Evolutionary conservation across 2,888 invertebrate genomes (phyloP), one percentile per base, ranked within the genome.

Genomic region (Cheilosia scutellata): DNA sequence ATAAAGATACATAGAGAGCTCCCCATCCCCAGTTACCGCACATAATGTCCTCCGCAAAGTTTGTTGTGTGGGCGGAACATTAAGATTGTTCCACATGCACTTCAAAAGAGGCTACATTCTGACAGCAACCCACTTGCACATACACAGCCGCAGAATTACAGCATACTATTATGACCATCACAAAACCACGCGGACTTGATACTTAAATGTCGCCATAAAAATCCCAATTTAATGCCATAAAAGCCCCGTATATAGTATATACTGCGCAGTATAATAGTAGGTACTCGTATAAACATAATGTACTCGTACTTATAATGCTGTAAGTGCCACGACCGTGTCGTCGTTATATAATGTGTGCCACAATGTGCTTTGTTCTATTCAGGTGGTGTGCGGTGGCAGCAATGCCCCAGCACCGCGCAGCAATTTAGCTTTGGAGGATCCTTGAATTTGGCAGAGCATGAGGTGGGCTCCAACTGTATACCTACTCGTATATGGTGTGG

Each of bases 151-250:
- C 11, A n/a, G 40, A 16, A 27, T 27, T 42, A 16, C 42, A 62
- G 33, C 25, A 70, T 31, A 42, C 27, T 63, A 70, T 80, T 74
- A 86, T 86, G 82, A 72, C 86, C 82, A 76, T 71, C 70, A 66
- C 60, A 80, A 76, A 80, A 80, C 80, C 75, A 57, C 66, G 71
- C 82, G 82, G 72, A 82, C 86, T 76, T 82, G 68, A 76, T 86
- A 82, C 86, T 86, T 55, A 86, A 86, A 86, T 82, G 63, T 68
- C 82, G 42, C 86, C 76, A 76, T 76, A 86, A 86, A 86, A 86
- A 76, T 82, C 76, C 76, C 66, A 86, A 86, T 80, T 86, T 86
- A 82, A 82, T 86, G 86, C 74, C 82, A 82, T 77, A 82, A 86
- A 82, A 86, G 80, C 42, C 53, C 60, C 25, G 47, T 71, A 37